Evolutionary conservation across 2,888 invertebrate genomes (phyloP), one percentile per base, ranked within the genome.

Genomic region (Lysandra bellargus): DNA sequence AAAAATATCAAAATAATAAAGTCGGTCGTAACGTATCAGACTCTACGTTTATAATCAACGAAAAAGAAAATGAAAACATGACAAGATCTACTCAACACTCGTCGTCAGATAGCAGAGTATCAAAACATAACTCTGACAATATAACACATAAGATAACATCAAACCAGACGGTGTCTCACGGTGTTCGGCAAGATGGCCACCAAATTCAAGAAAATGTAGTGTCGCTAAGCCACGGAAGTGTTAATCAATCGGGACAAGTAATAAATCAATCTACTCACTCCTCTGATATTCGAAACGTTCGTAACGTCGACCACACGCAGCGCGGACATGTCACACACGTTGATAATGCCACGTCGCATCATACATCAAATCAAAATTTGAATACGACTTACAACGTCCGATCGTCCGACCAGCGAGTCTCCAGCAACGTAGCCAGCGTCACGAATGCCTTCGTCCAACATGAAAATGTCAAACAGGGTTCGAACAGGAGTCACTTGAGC

Each of bases 401-500:
- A 76, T 76, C 76, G 12, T 76, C 76, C 53, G 76, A 76, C 33
- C 76, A 76, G 57, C 76, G 57, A 53, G 53, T 76, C 14, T 76
- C 76, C 14, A 53, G 76, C 49, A 76, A 61, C 75, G 61, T 49
- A 75, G 61, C 61, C 17, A 74, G 33, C 60, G 49, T 49, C 12
- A 79, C 79, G 7, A 80, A 79, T 79, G 60, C 33, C 1, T 80
- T 75, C 80, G 81, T 30, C 64, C 80, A 44, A 78, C 74, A 53
- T 80, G 76, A 87, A 82, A 86, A 88, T 49, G 84, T 83, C 78
- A 90, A 91, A 80, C 88, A 89, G 7, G 89, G 88, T 80, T 86
- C 84, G 82, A 93, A 87, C 83, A 92, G 89, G 87, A 95, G 84
- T 86, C 95, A 89, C 84, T 87, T 89, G 83, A 95, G 89, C 83